Percentiles rank a stretch among this genome's conserved stretches.
phyloP scores from a whole-genome alignment of 2,113 vertebrate genomes.

The Axis porcinus region DNA sequence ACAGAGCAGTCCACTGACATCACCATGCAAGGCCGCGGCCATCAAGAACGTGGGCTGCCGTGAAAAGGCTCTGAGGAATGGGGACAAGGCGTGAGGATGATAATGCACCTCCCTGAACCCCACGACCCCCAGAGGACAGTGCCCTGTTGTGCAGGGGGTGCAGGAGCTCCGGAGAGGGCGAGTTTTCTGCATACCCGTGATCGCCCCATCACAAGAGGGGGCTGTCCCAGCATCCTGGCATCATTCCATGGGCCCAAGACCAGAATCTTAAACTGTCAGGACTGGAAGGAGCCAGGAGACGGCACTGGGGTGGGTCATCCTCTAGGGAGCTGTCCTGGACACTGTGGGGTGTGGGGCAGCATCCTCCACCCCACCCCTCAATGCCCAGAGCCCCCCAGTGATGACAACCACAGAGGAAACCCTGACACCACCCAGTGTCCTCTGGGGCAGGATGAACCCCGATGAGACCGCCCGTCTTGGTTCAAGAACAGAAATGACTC shows the following conservation, averaged over 20 bases:
- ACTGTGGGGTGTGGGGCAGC: neutral
- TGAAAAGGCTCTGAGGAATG: neutral
- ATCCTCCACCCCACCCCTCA: neutral
- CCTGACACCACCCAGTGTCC: accelerated
- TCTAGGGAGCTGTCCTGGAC: neutral
- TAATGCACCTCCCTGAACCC: accelerated
- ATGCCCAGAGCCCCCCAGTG: neutral
- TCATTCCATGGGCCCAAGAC: neutral
- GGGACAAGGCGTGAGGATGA: neutral
- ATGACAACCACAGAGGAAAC: neutral
- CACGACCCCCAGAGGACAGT: accelerated
- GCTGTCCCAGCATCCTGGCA: neutral
- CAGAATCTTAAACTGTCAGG: neutral
- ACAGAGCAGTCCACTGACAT: neutral
- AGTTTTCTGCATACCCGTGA: neutral
- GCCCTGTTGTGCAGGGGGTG: accelerated
- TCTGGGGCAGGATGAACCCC: neutral
- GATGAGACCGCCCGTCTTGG: neutral
- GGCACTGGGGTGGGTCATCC: neutral
- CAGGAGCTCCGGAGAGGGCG: neutral
- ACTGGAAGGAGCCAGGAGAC: neutral
- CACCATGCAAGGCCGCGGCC: neutral
- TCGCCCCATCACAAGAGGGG: neutral
- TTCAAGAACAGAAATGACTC: neutral
- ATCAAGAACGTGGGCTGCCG: neutral